A percentile compares a stretch with the other conserved stretches of the same genome.
Conservation (phyloP, 1,140 invertebrate genomes). For the Musca domestica region DNA sequence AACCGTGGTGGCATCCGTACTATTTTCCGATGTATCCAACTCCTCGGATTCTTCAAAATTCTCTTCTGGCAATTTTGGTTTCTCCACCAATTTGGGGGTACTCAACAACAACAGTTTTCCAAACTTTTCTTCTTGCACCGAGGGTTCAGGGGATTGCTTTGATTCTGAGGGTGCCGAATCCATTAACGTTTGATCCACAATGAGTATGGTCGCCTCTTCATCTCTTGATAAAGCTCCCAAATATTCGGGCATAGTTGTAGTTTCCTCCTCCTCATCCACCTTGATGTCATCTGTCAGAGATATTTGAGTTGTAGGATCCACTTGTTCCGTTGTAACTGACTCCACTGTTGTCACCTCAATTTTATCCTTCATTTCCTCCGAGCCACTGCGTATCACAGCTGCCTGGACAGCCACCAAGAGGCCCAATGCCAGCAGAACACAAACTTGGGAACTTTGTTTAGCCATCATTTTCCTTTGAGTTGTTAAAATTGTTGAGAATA, state of each 20-base stretch:
- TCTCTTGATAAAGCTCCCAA: not conserved
- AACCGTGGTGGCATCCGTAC: conserved; percentile 23
- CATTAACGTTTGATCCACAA: not conserved
- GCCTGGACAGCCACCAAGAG: not conserved
- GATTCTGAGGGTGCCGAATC: not conserved
- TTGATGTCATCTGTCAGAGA: not conserved
- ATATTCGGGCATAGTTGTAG: not conserved
- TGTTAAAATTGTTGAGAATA: conserved; percentile 5
- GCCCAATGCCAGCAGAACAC: not conserved
- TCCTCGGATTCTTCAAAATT: conserved; percentile 29
- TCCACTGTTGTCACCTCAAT: not conserved
- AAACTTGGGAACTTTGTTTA: not conserved
- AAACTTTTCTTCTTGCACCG: conserved; percentile 28
- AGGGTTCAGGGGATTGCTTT: not conserved
- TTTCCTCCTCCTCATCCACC: not conserved
- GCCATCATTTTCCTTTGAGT: not conserved
- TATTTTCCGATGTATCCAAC: conserved; percentile 24
- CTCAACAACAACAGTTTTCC: conserved; percentile 43
- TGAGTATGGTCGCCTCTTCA: not conserved
- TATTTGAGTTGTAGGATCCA: too few species aligned
- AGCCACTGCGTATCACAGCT: not conserved
- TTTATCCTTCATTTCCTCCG: conserved; percentile 2
- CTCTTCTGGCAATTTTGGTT: conserved; percentile 39
- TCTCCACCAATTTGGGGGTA: conserved; percentile 34
- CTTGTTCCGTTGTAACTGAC: too few species aligned